phyloP scores from a whole-genome alignment of 2,113 vertebrate species.

The Parus major region DNA sequence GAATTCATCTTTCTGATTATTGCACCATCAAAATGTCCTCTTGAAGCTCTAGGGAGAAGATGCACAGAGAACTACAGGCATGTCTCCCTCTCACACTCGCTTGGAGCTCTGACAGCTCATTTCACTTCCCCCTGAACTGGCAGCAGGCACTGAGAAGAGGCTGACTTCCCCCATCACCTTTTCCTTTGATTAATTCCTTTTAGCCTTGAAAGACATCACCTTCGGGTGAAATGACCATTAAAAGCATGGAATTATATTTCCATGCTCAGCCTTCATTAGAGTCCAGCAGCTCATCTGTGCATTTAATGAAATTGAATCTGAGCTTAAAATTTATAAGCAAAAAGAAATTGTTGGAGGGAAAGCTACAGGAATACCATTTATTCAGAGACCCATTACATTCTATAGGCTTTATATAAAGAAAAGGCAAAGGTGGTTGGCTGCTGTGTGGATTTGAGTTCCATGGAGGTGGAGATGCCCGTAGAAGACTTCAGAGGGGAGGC shows the following conservation, averaged over 20 bases:
- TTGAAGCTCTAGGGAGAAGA: not conserved
- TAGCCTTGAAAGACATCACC: not conserved
- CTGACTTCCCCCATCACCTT: not conserved
- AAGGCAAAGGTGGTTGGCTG: not conserved
- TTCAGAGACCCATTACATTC: not conserved
- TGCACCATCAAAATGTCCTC: not conserved
- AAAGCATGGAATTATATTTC: not conserved
- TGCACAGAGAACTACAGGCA: not conserved
- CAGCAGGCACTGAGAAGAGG: not conserved
- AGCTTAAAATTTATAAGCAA: not conserved
- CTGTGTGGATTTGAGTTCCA: not conserved
- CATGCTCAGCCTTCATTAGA: not conserved
- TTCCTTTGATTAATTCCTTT: not conserved
- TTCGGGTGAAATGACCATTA: not conserved
- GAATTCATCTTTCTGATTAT: not conserved
- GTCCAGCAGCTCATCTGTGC: not conserved
- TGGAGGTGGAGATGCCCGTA: not conserved
- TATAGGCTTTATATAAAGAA: not conserved
- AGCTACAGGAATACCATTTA: not conserved
- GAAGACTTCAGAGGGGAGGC: not conserved
- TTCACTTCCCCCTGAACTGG: not conserved
- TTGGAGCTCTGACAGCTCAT: not conserved
- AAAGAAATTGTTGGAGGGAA: not conserved
- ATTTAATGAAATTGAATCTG: not conserved
- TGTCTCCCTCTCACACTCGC: not conserved